These are phyloP conservation scores for Tenthredo mesomela DNA, from an alignment of 2,888 invertebrate species.

Conservation along the genomic window DNA sequence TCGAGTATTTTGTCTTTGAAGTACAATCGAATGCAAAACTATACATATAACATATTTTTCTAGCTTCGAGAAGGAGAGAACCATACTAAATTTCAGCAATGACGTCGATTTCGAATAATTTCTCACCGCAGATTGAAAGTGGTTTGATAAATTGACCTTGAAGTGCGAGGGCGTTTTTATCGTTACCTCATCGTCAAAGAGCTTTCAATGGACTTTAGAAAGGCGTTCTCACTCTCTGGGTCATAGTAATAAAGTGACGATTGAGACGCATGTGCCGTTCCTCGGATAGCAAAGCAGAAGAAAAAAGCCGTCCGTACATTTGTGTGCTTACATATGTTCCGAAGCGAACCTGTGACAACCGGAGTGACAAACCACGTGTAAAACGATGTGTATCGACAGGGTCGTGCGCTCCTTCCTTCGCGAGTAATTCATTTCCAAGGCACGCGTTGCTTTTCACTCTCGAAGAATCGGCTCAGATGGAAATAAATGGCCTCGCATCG, in stretches of 20 bases:
- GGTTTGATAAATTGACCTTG: not conserved
- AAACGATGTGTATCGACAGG: slow-evolving; percentile 45
- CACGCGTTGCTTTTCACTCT: slow-evolving; percentile 54
- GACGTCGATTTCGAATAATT: not conserved
- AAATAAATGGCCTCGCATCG: slow-evolving; percentile 53
- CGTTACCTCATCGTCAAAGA: not conserved
- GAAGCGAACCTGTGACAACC: slow-evolving; percentile 14
- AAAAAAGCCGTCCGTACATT: not conserved
- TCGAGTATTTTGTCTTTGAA: not conserved
- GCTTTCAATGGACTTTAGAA: not conserved
- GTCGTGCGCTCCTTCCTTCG: slow-evolving; percentile 18
- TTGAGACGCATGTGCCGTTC: slow-evolving; percentile 5
- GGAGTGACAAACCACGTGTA: slow-evolving; percentile 48
- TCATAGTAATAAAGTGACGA: slow-evolving; percentile 26
- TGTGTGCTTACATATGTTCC: slow-evolving; percentile 17
- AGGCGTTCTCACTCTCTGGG: not conserved
- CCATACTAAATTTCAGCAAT: not conserved
- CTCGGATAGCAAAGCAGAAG: not conserved
- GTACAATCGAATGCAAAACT: not conserved
- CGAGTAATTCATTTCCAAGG: slow-evolving; percentile 49
- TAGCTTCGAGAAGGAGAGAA: not conserved
- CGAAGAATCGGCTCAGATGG: slow-evolving; percentile 51
- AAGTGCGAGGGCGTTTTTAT: not conserved
- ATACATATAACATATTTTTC: not conserved
- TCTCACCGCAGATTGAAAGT: not conserved